These are phyloP conservation scores for Caenorhabditis drosophilae DNA, from an alignment of 2,888 invertebrate genomes.

Conservation along the genomic window DNA sequence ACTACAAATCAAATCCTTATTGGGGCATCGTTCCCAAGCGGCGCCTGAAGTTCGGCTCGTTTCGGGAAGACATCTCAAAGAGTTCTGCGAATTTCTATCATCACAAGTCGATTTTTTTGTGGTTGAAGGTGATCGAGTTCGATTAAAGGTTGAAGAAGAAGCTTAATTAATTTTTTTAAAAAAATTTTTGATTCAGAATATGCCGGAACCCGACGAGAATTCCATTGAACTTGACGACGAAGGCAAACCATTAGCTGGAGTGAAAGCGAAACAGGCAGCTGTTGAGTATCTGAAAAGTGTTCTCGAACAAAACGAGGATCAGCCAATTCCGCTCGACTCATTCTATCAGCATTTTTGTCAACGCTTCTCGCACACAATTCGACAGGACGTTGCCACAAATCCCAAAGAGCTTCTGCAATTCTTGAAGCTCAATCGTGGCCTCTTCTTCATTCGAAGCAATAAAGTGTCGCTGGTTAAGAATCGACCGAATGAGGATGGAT, in stretches of 20 bases:
- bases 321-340: slow-evolving; percentile 66
- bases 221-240: slow-evolving; percentile 67
- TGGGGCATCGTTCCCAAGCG: slow-evolving; percentile 89
- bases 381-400: slow-evolving; percentile 82
- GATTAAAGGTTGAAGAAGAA: no score
- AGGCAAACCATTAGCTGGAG: slow-evolving; percentile 64
- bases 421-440: slow-evolving; percentile 88
- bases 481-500: slow-evolving; percentile 61
- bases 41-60: slow-evolving; percentile 95
- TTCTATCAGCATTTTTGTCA: slow-evolving; percentile 68
- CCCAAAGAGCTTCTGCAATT: slow-evolving; percentile 88
- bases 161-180: no score
- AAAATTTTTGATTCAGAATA: no score
- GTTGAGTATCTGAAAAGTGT: slow-evolving; percentile 66
- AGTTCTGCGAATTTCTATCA: slow-evolving; percentile 86
- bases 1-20: slow-evolving; percentile 87
- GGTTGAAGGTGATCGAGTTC: slow-evolving; percentile 73
- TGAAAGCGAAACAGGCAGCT: slow-evolving; percentile 68
- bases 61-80: slow-evolving; percentile 89
- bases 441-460: slow-evolving; percentile 90
- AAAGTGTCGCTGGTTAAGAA: slow-evolving; percentile 71
- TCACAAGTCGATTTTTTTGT: slow-evolving; percentile 85
- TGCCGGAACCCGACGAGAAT: slow-evolving; percentile 67
- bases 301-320: slow-evolving; percentile 67
- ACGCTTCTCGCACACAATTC: slow-evolving; percentile 66